Percentiles rank a stretch among this genome's conserved stretches.
Evolutionary conservation across 2,888 invertebrate genomes (phyloP).

Genomic region (Dendrolimus houi): DNA sequence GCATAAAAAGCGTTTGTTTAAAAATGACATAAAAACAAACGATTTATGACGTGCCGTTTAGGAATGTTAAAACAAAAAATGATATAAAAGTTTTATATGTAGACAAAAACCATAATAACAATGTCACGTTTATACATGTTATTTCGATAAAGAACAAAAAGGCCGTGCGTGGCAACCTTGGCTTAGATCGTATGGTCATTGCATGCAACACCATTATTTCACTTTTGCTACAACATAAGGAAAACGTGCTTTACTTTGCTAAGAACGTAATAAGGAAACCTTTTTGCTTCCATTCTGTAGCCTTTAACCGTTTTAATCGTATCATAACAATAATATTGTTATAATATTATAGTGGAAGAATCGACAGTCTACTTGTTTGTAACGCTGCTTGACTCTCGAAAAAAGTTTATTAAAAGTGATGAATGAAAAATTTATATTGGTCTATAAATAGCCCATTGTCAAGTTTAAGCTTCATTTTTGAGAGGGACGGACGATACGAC

Average conservation of each 20-base stretch:
- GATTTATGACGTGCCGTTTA: too few relatives aligned
- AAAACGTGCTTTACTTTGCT: background rate
- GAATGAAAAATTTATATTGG: too few relatives aligned
- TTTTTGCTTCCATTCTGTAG: background rate
- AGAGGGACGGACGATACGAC: too few relatives aligned
- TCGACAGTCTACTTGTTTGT: too few relatives aligned
- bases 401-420: too few relatives aligned
- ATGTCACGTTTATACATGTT: background rate
- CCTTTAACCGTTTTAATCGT: background rate
- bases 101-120: background rate
- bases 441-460: too few relatives aligned
- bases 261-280: background rate
- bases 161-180: background rate
- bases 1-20: too few relatives aligned
- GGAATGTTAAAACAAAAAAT: too few relatives aligned
- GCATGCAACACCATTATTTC: background rate
- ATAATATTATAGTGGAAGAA: background rate
- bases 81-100: background rate
- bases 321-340: background rate
- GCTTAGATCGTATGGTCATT: background rate
- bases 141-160: background rate
- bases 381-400: too few relatives aligned
- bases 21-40: too few relatives aligned
- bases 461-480: too few relatives aligned
- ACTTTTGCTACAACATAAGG: background rate